Conservation (phyloP, 2,888 invertebrate species). For the Neoitamus cyanurus region DNA sequence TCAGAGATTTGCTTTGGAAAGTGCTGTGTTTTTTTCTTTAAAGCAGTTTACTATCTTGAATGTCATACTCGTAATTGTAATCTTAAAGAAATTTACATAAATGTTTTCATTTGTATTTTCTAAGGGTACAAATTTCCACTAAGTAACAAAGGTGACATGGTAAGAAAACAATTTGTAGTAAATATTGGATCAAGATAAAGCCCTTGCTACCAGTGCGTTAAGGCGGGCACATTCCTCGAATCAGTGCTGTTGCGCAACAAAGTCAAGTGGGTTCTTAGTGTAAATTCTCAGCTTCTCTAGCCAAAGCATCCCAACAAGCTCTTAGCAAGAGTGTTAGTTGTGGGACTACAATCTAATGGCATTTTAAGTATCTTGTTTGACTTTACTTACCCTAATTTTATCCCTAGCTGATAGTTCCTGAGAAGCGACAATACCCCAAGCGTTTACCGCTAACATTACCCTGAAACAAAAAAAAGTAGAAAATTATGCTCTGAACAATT, state of each 20-base stretch:
- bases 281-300: neutral
- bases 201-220: neutral
- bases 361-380: neutral
- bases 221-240: neutral
- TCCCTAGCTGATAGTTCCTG: slow-evolving; percentile 49
- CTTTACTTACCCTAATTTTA: slow-evolving; percentile 51
- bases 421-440: neutral
- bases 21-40: neutral
- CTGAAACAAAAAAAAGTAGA: slow-evolving; percentile 2
- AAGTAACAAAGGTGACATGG: neutral
- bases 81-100: neutral
- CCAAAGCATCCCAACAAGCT: neutral
- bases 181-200: neutral
- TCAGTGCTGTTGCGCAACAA: neutral
- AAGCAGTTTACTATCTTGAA: neutral
- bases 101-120: too few species aligned
- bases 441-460: neutral
- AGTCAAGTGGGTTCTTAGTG: neutral
- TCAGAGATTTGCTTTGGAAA: too few species aligned
- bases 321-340: neutral
- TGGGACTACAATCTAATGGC: neutral
- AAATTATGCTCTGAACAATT: neutral
- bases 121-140: neutral
- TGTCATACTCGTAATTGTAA: neutral
- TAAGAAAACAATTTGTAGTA: neutral